Evolutionary conservation across 2,888 invertebrate species (phyloP).

Genomic region (Ptychoptera contaminata): DNA sequence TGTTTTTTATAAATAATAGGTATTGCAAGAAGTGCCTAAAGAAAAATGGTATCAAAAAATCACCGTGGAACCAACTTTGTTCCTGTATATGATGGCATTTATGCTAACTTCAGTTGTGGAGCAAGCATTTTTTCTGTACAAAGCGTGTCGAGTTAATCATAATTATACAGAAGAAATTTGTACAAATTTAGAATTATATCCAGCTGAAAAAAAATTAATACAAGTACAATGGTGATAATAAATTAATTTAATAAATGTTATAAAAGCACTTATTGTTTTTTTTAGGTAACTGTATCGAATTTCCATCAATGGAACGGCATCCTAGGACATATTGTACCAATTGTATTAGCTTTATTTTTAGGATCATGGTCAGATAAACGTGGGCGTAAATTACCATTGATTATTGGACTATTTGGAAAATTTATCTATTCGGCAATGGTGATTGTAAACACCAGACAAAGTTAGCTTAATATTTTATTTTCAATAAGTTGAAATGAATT

Average conservation of each 20-base stretch:
- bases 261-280: neutral
- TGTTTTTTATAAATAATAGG: no score
- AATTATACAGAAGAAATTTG: slow-evolving; percentile 52
- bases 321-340: slow-evolving; percentile 55
- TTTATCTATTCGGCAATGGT: slow-evolving; percentile 60
- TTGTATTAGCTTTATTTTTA: slow-evolving; percentile 59
- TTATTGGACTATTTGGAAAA: slow-evolving; percentile 59
- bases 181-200: slow-evolving; percentile 39
- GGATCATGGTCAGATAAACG: slow-evolving; percentile 71
- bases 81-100: slow-evolving; percentile 76
- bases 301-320: slow-evolving; percentile 69
- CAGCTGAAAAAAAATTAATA: slow-evolving; percentile 46
- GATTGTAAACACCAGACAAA: slow-evolving; percentile 47
- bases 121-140: slow-evolving; percentile 61
- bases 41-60: slow-evolving; percentile 24
- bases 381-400: slow-evolving; percentile 55
- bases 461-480: slow-evolving; percentile 14
- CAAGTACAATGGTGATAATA: slow-evolving; percentile 37
- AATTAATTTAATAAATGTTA: neutral
- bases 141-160: slow-evolving; percentile 61
- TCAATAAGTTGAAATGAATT: neutral
- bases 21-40: neutral
- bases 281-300: slow-evolving; percentile 49
- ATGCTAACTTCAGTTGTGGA: slow-evolving; percentile 69
- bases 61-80: slow-evolving; percentile 75